Conservation (phyloP, 1,140 invertebrate genomes). For the Nasonia vitripennis region DNA sequence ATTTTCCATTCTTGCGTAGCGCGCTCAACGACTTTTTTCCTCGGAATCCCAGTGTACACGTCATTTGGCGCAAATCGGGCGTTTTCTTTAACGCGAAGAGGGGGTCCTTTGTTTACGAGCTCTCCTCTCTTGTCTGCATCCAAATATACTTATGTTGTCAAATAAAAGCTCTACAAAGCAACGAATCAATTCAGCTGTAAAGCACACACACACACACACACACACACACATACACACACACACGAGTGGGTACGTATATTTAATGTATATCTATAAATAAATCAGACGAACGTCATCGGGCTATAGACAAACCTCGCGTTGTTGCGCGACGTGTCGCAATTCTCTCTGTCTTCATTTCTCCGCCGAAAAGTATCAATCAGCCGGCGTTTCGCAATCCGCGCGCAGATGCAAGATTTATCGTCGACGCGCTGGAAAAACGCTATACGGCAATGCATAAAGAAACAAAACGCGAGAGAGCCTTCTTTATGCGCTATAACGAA, state of each 20-base stretch:
- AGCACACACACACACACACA: neutral
- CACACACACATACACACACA: neutral
- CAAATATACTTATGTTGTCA: no score
- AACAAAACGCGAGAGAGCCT: neutral
- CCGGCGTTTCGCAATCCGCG: constrained; percentile 6
- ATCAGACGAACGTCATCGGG: no score
- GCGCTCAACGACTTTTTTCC: no score
- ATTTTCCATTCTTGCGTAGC: no score
- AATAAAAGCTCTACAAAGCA: no score
- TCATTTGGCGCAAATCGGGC: no score
- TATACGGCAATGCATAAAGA: neutral
- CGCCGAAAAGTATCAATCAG: constrained; percentile 28
- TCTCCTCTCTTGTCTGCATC: no score
- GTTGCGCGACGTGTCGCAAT: constrained; percentile 7
- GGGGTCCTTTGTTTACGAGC: no score
- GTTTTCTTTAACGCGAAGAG: no score
- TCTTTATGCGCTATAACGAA: neutral
- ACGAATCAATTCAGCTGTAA: neutral
- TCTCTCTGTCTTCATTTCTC: constrained; percentile 2
- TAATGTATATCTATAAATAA: no score
- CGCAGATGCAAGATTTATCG: constrained; percentile 1
- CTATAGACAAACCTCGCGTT: neutral
- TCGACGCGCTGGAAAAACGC: neutral
- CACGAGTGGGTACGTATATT: no score
- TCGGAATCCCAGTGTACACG: no score